Conservation (phyloP, 2,797 vertebrate genomes). For the Rhinichthys osculus region DNA sequence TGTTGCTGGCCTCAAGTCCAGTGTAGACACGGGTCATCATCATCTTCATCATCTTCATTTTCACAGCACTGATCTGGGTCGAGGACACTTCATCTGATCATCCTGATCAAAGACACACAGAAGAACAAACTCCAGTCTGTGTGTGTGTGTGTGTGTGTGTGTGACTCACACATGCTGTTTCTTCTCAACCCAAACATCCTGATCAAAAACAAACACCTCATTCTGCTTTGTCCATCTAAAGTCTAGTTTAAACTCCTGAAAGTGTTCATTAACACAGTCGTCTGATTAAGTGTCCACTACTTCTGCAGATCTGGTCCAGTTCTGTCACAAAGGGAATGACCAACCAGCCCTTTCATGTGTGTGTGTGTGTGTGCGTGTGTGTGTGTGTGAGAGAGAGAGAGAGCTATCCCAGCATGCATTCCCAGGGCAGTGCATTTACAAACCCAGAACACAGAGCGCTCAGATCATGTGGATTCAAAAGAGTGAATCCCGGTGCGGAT, state of each 20-base stretch:
- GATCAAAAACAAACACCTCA: conserved; percentile 56
- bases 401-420: conserved; percentile 34
- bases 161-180: conserved; percentile 75
- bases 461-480: background rate
- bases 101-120: background rate
- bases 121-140: conserved; percentile 21
- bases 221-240: conserved; percentile 67
- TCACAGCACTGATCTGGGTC: background rate
- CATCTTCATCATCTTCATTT: background rate
- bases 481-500: conserved; percentile 55
- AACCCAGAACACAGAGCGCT: conserved; percentile 25
- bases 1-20: background rate
- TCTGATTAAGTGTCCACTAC: conserved; percentile 65
- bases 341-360: conserved; percentile 79
- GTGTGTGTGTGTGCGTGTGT: background rate
- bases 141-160: conserved; percentile 19
- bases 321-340: conserved; percentile 80
- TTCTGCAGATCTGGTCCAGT: conserved; percentile 61
- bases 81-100: background rate
- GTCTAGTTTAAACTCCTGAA: conserved; percentile 49
- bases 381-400: background rate
- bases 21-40: background rate
- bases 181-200: conserved; percentile 54
- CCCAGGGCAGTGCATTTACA: conserved; percentile 57
- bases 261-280: conserved; percentile 65